phyloP scores from a whole-genome alignment of 2,113 vertebrate genomes.

The Geococcyx californianus region DNA sequence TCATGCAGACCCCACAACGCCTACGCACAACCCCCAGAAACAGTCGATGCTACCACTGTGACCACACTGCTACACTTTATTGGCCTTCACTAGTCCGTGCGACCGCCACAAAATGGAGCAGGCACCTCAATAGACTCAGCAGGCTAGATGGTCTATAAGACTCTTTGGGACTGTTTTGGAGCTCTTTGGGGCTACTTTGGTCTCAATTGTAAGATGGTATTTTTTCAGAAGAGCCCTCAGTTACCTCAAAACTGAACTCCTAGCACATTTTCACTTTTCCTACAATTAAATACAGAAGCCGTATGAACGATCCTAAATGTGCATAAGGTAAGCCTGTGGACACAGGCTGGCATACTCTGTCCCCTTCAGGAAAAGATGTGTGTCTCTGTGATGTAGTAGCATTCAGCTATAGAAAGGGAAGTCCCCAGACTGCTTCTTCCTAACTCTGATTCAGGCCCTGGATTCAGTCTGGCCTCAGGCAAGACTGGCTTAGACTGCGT shows the following conservation, averaged over 20 bases:
- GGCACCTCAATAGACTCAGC: background rate
- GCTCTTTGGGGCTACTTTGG: background rate
- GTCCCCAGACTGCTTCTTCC: background rate
- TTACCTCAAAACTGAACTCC: background rate
- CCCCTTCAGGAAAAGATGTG: background rate
- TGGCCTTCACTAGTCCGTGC: fast-evolving
- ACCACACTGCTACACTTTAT: no score
- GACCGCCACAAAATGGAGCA: background rate
- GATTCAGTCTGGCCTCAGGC: background rate
- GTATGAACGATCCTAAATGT: background rate
- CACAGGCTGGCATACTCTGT: background rate
- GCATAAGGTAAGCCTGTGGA: background rate
- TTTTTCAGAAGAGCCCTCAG: background rate
- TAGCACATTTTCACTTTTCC: background rate
- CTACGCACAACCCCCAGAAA: background rate
- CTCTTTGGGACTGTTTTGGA: background rate
- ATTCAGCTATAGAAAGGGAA: background rate
- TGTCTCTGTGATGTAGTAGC: background rate
- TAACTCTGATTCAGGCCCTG: background rate
- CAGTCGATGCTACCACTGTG: background rate
- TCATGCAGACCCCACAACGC: background rate
- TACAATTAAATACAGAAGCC: background rate
- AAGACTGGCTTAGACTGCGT: background rate
- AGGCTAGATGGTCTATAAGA: background rate
- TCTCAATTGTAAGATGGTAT: background rate